A percentile compares a stretch with the other conserved stretches of the same genome.
Evolutionary conservation across 2,888 invertebrate species (phyloP).

Genomic region (Camptogramma bilineatum): DNA sequence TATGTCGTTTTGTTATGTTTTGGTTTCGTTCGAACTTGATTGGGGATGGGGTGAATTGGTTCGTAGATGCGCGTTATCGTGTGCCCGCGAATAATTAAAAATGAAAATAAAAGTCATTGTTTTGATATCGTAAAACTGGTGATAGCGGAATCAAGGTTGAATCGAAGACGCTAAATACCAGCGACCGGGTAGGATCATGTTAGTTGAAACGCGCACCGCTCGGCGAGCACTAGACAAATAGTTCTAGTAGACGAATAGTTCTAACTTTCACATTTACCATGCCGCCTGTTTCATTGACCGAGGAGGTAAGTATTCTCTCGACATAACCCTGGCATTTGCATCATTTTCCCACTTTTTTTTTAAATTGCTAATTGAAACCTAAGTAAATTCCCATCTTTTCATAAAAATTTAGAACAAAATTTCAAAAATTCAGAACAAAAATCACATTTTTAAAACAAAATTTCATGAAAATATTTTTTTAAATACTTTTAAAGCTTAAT

Average conservation of each 20-base stretch:
- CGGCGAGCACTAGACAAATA: slow-evolving; percentile 49
- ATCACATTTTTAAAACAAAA: too few species aligned
- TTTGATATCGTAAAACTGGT: slow-evolving; percentile 41
- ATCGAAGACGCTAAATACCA: slow-evolving; percentile 65
- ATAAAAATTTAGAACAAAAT: too few species aligned
- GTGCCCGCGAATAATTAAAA: not conserved
- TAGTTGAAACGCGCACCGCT: slow-evolving; percentile 66
- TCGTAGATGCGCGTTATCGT: too few species aligned
- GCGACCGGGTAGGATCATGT: slow-evolving; percentile 58
- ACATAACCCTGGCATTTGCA: not conserved
- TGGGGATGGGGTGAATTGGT: too few species aligned
- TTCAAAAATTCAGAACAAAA: too few species aligned
- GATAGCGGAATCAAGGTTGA: slow-evolving; percentile 70
- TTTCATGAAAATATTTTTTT: too few species aligned
- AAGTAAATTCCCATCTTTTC: too few species aligned
- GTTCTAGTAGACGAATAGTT: not conserved
- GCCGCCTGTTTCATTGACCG: slow-evolving; percentile 79
- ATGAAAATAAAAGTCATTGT: slow-evolving; percentile 1
- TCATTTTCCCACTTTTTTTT: not conserved
- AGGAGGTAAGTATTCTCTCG: slow-evolving; percentile 68
- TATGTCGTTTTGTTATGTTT: too few species aligned
- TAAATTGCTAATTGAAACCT: too few species aligned
- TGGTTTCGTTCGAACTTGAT: too few species aligned
- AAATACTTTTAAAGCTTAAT: too few species aligned
- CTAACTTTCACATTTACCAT: slow-evolving; percentile 54